Base-by-base conservation (phyloP, 1,140 invertebrate species). In the Drosophila obscura region DNA sequence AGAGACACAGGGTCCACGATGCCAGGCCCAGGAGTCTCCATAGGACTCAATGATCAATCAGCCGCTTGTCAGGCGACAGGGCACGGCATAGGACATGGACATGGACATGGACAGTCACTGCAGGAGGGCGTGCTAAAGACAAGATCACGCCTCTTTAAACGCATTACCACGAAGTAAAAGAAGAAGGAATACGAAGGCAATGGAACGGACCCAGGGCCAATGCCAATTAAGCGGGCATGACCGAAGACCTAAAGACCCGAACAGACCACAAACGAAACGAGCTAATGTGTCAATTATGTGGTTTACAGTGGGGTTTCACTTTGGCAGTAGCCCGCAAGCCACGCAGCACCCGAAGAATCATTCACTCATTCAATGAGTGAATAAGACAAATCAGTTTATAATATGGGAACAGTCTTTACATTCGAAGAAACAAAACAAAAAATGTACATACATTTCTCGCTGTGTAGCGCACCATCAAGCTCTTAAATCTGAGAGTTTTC, bases 261-360 rank as follows among this genome's bases (percentile, higher is more conserved):
- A 78, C 19, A 19, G 48, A 39, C 77, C 79, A 55, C 71, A 68
- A 74, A 84, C 68, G 71, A 4, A 39, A 62, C 68, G 74, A 75
- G 79, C 80, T 88, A 88, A 88, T 88, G 84, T 88, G 83, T 88
- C 83, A 88, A 88, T 88, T 88, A 88, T 87, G 75, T 67, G 82
- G 75, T 81, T 68, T 87, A 75, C 79, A 51, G 62, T 65, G 63
- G 41, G 57, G 61, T 61, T 72, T 78, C 56, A 76, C 59, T 77
- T 63, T 69, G 22, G 65, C 67, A 69, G 67, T 71, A 71, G 67
- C 55, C 9, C 35, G 4, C 0, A 11, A 39, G 4, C 35, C 35
- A 8, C 35, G 60, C 46, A 26, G n/a, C 22, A 57, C 35, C 35
- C 35, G 60, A 56, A 26, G n/a, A 31, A 46, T 41, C 44, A 9